Conservation (phyloP, 2,113 vertebrate genomes). For the Puffinus mauretanicus region DNA sequence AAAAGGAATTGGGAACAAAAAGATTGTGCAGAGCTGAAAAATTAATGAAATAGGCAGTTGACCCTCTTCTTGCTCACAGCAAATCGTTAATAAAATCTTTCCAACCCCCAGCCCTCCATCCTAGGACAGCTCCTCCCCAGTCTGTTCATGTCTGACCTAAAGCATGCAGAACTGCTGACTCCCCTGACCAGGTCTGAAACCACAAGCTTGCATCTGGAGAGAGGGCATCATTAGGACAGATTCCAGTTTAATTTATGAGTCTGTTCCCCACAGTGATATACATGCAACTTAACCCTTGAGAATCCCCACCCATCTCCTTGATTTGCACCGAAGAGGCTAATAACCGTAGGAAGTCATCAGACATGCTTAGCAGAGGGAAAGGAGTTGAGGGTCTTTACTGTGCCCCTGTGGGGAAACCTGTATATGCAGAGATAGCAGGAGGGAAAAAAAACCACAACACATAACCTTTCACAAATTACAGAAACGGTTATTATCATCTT, state of each 20-base stretch:
- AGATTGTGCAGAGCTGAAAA: background rate
- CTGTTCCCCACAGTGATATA: background rate
- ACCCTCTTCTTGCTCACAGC: background rate
- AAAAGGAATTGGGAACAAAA: background rate
- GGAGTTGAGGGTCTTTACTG: background rate
- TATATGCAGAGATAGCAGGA: background rate
- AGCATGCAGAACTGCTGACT: background rate
- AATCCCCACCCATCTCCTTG: background rate
- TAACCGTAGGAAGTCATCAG: background rate
- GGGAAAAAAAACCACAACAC: background rate
- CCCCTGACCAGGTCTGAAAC: background rate
- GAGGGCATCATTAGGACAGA: background rate
- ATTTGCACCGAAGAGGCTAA: background rate
- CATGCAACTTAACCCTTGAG: background rate
- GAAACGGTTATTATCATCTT: rapidly evolving
- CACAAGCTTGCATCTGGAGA: background rate
- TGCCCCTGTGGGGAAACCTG: background rate
- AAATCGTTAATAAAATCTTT: background rate
- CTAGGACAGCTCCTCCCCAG: background rate
- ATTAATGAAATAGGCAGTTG: background rate
- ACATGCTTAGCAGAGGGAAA: background rate
- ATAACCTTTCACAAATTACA: background rate
- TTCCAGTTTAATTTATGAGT: background rate
- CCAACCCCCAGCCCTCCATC: background rate
- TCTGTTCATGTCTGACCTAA: background rate